phyloP scores from a whole-genome alignment of 2,888 invertebrate genomes.

The Orchesella flavescens region DNA sequence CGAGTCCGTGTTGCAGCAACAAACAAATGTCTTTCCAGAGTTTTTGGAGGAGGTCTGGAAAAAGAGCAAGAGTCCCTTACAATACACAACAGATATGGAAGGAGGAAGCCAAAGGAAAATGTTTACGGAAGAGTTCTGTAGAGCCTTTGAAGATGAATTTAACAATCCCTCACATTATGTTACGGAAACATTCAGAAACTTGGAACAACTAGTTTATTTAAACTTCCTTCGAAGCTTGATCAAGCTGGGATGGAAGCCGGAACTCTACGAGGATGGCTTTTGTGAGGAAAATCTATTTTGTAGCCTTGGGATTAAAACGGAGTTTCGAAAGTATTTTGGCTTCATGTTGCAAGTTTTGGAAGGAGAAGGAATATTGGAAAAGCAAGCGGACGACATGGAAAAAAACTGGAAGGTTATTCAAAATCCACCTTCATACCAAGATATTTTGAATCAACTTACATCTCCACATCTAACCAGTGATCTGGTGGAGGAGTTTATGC shows the following conservation, averaged over 20 bases:
- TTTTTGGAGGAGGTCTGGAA: slow-evolving; percentile 33
- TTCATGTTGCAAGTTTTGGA: background rate
- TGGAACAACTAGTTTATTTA: background rate
- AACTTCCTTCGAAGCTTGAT: background rate
- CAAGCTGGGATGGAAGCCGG: background rate
- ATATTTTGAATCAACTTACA: background rate
- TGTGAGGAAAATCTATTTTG: background rate
- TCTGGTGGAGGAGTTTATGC: background rate
- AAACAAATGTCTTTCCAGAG: background rate
- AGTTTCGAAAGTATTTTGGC: background rate
- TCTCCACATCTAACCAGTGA: background rate
- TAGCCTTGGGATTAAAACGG: background rate
- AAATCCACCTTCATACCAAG: background rate
- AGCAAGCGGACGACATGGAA: background rate
- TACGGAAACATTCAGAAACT: background rate
- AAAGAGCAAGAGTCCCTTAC: no score
- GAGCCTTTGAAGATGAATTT: background rate
- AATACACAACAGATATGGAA: no score
- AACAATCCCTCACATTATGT: background rate
- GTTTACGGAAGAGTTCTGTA: no score
- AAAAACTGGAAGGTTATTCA: background rate
- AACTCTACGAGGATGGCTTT: background rate
- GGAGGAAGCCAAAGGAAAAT: no score
- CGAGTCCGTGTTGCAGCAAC: slow-evolving; percentile 17
- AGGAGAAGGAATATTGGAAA: background rate